Conservation (phyloP, 2,797 vertebrate genomes). For the Amblyopsis hoosieri region DNA sequence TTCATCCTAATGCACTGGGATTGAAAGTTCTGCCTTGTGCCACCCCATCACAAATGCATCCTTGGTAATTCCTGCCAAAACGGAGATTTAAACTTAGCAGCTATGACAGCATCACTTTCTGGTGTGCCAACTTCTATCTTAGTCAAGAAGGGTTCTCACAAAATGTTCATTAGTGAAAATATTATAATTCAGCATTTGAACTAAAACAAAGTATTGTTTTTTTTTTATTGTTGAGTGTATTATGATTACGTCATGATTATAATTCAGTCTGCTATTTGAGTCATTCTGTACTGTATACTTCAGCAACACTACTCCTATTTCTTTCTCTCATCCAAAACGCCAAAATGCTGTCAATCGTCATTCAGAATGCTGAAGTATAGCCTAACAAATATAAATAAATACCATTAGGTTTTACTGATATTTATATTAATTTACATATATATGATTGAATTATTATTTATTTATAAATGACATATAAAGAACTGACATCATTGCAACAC, state of each 20-base stretch:
- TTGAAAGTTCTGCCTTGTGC: constrained; percentile 57
- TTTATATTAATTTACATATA: constrained; percentile 52
- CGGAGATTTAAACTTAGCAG: constrained; percentile 69
- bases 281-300: constrained; percentile 37
- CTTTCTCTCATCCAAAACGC: constrained; percentile 33
- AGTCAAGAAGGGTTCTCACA: constrained; percentile 38
- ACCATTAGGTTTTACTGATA: constrained; percentile 47
- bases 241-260: constrained; percentile 2
- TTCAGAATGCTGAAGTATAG: constrained; percentile 51
- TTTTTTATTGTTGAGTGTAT: constrained; percentile 20
- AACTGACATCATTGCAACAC: constrained; percentile 50
- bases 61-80: constrained; percentile 75
- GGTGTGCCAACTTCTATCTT: constrained; percentile 54
- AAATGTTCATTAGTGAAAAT: constrained; percentile 29
- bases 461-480: constrained; percentile 4
- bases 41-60: constrained; percentile 47
- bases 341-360: constrained; percentile 61
- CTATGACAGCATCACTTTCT: constrained; percentile 67
- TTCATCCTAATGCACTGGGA: constrained; percentile 55
- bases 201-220: constrained; percentile 20
- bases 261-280: constrained; percentile 36
- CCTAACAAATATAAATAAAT: constrained; percentile 64
- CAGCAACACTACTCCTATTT: constrained; percentile 33
- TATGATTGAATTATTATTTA: constrained; percentile 10
- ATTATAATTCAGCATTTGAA: constrained; percentile 4